Evolutionary conservation across 2,797 vertebrate genomes (phyloP).

Genomic region (Adelosebastes latens): DNA sequence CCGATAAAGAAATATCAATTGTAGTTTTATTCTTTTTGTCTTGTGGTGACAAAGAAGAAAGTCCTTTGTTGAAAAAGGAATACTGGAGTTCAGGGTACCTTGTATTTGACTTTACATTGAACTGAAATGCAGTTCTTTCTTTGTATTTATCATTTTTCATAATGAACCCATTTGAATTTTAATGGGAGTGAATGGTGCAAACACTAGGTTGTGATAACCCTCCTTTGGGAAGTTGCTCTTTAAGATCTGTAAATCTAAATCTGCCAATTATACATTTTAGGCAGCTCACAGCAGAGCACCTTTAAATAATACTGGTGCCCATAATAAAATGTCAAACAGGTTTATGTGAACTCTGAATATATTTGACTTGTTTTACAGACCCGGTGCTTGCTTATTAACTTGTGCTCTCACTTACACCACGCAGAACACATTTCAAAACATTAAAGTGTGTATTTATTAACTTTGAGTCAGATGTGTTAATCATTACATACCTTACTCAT

Average conservation of each 20-base stretch:
- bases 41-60: constrained; percentile 12
- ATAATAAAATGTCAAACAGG: constrained; percentile 23
- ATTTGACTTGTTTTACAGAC: constrained; percentile 47
- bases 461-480: constrained; percentile 41
- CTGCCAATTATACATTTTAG: neutral
- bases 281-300: constrained; percentile 24
- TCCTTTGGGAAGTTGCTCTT: constrained; percentile 34
- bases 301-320: constrained; percentile 5
- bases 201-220: neutral
- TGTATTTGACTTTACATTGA: constrained; percentile 24
- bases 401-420: neutral
- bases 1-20: neutral
- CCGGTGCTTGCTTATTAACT: neutral
- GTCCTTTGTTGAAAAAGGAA: constrained; percentile 66
- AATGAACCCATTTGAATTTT: constrained; percentile 3
- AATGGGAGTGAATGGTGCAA: neutral
- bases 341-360: constrained; percentile 47
- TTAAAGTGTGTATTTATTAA: constrained; percentile 70
- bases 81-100: constrained; percentile 1
- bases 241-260: neutral
- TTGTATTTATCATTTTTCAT: constrained; percentile 59
- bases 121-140: constrained; percentile 8
- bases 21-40: constrained; percentile 7
- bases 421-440: constrained; percentile 37
- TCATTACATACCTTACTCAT: constrained; percentile 47